phyloP scores from a whole-genome alignment of 2,113 vertebrate genomes.

The Alligator mississippiensis region DNA sequence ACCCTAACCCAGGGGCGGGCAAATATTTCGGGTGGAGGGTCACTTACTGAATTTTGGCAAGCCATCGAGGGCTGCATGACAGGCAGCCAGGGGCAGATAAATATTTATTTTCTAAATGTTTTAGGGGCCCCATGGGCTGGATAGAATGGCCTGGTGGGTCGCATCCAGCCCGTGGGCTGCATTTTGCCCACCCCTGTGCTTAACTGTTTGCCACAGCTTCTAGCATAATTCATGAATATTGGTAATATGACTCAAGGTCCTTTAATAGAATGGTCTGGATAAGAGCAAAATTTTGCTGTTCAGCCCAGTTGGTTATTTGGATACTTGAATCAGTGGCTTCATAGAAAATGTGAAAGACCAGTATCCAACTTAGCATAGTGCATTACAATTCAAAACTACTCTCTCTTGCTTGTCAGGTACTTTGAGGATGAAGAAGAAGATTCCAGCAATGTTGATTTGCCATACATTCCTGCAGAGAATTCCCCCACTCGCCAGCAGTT shows the following conservation, averaged over 20 bases:
- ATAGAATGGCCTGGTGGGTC: too few relatives aligned
- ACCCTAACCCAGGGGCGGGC: too few relatives aligned
- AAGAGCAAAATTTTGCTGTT: background rate
- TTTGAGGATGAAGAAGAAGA: conserved; percentile 99
- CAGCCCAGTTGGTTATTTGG: background rate
- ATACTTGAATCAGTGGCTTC: background rate
- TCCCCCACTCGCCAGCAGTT: conserved; percentile 96
- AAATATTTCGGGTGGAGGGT: too few relatives aligned
- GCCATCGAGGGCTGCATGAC: too few relatives aligned
- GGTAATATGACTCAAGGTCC: background rate
- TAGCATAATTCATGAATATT: background rate
- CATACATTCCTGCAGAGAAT: conserved; percentile 98
- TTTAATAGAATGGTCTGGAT: background rate
- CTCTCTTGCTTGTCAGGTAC: conserved; percentile 82
- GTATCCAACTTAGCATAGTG: accelerated
- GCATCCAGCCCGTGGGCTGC: too few relatives aligned
- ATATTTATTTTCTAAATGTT: too few relatives aligned
- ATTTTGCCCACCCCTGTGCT: background rate
- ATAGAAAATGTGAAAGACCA: background rate
- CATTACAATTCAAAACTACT: background rate
- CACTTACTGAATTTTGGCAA: too few relatives aligned
- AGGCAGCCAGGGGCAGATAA: too few relatives aligned
- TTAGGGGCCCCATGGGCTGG: too few relatives aligned
- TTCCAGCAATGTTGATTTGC: conserved; percentile 90
- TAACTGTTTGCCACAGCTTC: background rate